Evolutionary conservation across 2,113 vertebrate genomes (phyloP).

Genomic region (Lethenteron reissneri): DNA sequence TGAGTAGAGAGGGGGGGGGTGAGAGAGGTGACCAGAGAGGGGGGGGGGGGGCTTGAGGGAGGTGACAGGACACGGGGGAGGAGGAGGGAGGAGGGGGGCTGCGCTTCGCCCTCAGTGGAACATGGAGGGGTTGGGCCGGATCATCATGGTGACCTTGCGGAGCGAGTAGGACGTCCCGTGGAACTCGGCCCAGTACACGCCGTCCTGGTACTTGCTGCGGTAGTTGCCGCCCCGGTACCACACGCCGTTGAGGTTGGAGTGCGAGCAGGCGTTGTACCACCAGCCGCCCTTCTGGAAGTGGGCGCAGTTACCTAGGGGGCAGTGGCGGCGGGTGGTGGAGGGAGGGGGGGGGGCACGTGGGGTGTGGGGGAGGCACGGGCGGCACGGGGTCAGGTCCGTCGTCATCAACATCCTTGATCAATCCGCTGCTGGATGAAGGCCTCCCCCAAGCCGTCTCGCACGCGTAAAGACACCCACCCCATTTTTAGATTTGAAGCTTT

Average conservation of each 20-base stretch:
- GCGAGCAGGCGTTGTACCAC: constrained; percentile 76
- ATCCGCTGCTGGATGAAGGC: too few relatives aligned
- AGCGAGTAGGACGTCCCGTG: constrained; percentile 60
- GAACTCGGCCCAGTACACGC: constrained; percentile 64
- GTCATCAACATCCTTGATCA: too few relatives aligned
- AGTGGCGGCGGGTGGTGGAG: too few relatives aligned
- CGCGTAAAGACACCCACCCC: too few relatives aligned
- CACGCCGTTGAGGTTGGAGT: constrained; percentile 62
- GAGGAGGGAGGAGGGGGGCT: background rate
- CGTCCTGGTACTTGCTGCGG: constrained; percentile 57
- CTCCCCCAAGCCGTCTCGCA: too few relatives aligned
- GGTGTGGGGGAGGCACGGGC: too few relatives aligned
- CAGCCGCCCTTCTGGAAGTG: constrained; percentile 66
- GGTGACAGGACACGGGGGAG: background rate
- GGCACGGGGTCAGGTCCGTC: too few relatives aligned
- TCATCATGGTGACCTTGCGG: constrained; percentile 46
- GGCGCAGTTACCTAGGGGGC: constrained; percentile 47
- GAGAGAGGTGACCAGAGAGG: too few relatives aligned
- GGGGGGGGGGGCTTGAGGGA: too few relatives aligned
- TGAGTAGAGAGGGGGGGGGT: too few relatives aligned
- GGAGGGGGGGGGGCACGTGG: too few relatives aligned
- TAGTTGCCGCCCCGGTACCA: constrained; percentile 69
- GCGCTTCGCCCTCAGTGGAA: constrained; percentile 39
- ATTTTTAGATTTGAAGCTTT: too few relatives aligned
- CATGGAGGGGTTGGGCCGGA: constrained; percentile 63